A percentile compares a stretch with the other conserved stretches of the same genome.
phyloP scores from a whole-genome alignment of 2,888 invertebrate genomes.

The Tetropium fuscum region DNA sequence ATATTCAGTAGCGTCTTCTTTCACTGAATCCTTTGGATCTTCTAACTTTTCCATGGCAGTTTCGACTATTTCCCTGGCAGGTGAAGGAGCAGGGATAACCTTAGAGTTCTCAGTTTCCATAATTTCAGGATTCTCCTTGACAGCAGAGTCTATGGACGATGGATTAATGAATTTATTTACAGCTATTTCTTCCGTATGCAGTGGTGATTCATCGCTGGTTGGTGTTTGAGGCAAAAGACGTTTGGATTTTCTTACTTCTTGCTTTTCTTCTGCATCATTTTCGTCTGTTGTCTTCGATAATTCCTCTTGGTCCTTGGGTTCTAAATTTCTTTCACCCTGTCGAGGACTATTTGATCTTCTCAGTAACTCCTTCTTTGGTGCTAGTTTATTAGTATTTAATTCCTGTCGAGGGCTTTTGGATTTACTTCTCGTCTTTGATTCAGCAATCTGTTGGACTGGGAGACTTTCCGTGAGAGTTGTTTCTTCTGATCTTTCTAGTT shows the following conservation, averaged over 20 bases:
- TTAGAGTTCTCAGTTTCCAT: too few species aligned
- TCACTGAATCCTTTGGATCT: not conserved
- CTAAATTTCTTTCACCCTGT: not conserved
- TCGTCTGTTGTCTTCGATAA: not conserved
- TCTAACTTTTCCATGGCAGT: too few species aligned
- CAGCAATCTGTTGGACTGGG: too few species aligned
- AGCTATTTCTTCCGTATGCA: not conserved
- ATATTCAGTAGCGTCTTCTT: slow-evolving; percentile 35
- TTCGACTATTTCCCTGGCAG: too few species aligned
- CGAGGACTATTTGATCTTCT: slow-evolving; percentile 12
- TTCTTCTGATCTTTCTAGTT: too few species aligned
- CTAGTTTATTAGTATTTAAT: not conserved
- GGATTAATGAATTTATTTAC: not conserved
- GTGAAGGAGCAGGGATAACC: too few species aligned
- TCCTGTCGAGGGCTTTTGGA: not conserved
- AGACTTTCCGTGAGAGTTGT: too few species aligned
- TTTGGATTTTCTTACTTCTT: not conserved
- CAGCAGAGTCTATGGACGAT: not conserved
- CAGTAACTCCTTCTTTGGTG: not conserved
- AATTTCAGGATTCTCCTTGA: too few species aligned
- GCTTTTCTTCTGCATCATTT: not conserved
- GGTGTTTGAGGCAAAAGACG: not conserved
- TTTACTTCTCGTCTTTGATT: too few species aligned
- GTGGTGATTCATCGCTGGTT: not conserved
- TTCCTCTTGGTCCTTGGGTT: not conserved